Evolutionary conservation across 1,140 invertebrate genomes (phyloP), one percentile per base, ranked within the genome.

Genomic region (Sinella curviseta): DNA sequence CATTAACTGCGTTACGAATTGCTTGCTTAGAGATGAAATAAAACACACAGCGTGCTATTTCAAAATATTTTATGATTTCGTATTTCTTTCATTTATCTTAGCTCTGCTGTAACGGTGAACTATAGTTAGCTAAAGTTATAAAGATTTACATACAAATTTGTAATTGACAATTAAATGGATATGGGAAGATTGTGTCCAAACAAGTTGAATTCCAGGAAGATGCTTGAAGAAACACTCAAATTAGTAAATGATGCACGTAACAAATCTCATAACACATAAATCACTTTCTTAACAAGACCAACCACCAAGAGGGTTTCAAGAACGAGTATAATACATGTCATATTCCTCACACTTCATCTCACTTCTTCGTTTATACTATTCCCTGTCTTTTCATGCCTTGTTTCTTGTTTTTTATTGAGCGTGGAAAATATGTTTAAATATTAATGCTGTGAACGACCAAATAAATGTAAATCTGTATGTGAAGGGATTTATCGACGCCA

Each of bases 291-390:
- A 70, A 70, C 65, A 31, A 70, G 65, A 70, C 65, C 28, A 3
- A 70, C 26, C 65, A 70, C 8, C 65, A 33, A 24, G 65, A 70
- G 65, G 8, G 65, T 70, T 70, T 70, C 30, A 70, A 31, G 65
- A 70, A 24, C 24, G 26, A 24, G 12, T 33, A 33, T n/a, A 65
- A 65, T 8, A 26, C 57, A 12, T 65, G 65, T 70, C 65, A 70
- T 70, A 70, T 70, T 70, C 65, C 65, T 70, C 26, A 70, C 65
- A 70, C 65, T 70, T 70, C n/a, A 70, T n/a, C 26, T 26, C 57
- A 26, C 57, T 12, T 8, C 20, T 20, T 48, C 39, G n/a, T n/a
- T n/a, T n/a, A n/a, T n/a, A n/a, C 57, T 65, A 14, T 8, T 65
- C 57, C 4, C 24, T 26, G 57, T 65, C 8, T 48, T 48, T 20